Base-by-base conservation (phyloP, 2,113 vertebrate genomes). In the Anguilla japonica region DNA sequence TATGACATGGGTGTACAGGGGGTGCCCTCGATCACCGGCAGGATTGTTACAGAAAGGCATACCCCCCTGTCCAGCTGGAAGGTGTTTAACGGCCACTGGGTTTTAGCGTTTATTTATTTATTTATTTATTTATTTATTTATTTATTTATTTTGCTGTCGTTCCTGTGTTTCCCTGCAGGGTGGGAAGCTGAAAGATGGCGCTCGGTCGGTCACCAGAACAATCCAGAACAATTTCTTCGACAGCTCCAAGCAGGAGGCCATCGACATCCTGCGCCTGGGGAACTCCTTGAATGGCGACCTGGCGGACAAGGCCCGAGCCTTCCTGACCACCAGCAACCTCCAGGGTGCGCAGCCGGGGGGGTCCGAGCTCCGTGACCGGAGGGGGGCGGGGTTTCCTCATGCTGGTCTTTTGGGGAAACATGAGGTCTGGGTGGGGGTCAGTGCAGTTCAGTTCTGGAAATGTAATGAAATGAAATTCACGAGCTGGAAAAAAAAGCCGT, bases 151-250 rank as follows among this genome's bases (percentile, higher is more conserved):
- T 34, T 34, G 34, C 1, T 34, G 34, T 26, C 60, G 18, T 22
- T 60, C 0, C 88, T 81, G 89, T 56, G 93, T 81, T 93, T 78
- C 89, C 88, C 87, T 89, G 84, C 92, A 99, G 98, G 96, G 94
- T 89, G 98, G 98, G 86, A 99, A 99, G 98, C 95, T 99, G 88
- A 99, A 99, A 95, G 98, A 99, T 81, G 98, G 98, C 85, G 98
- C 98, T 82, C 98, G 98, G 78, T 99, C 98, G 43, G 98, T 99
- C 90, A 99, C 98, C 29, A 96, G 98, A 94, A 99, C 98, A 85
- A 99, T 99, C 94, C 98, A 99, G 94, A 99, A 99, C 95, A 99
- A 99, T 94, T 99, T 99, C 96, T 99, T 99, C 91, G 98, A 99
- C 96, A 99, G 95, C 90, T 99, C 98, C 75, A 99, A 99, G 94